Percentiles rank a stretch among this genome's conserved stretches.
Evolutionary conservation across 2,888 invertebrate species (phyloP).

Genomic region (Ganaspis brasiliensis): DNA sequence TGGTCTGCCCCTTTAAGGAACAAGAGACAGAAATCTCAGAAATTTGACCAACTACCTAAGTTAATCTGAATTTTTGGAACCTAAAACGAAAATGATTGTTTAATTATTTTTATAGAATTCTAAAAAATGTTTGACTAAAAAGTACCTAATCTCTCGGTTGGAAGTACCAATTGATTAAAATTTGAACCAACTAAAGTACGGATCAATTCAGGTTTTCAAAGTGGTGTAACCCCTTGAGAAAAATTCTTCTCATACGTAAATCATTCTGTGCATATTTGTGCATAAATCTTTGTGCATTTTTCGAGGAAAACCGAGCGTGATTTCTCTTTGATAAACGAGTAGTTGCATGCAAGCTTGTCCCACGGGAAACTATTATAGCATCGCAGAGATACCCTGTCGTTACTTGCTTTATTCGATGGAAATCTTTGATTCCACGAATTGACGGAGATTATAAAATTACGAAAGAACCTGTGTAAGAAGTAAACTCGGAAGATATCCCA

Average conservation of each 20-base stretch:
- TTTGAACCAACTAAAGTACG: too few species aligned
- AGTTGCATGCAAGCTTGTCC: slow-evolving; percentile 41
- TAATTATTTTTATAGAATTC: too few species aligned
- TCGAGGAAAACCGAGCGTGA: slow-evolving; percentile 71
- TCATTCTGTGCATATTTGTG: not conserved
- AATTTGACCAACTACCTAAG: too few species aligned
- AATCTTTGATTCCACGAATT: slow-evolving; percentile 31
- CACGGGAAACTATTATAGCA: slow-evolving; percentile 37
- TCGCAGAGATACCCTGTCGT: slow-evolving; percentile 35
- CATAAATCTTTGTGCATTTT: slow-evolving; percentile 63
- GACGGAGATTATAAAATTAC: slow-evolving; percentile 39
- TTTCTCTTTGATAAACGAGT: slow-evolving; percentile 46
- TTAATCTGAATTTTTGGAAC: too few species aligned
- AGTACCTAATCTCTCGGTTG: too few species aligned
- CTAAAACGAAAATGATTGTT: too few species aligned
- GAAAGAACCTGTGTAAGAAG: slow-evolving; percentile 39
- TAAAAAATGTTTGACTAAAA: too few species aligned
- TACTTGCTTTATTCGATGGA: slow-evolving; percentile 41
- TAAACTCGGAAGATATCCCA: slow-evolving; percentile 32
- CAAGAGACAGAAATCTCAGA: too few species aligned
- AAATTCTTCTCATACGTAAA: slow-evolving; percentile 7
- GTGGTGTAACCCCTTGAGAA: too few species aligned
- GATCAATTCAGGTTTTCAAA: too few species aligned
- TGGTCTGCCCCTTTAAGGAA: too few species aligned
- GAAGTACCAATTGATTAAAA: too few species aligned